Percentiles rank a stretch among this genome's conserved stretches.
Evolutionary conservation across 2,797 vertebrate genomes (phyloP).

Genomic region (Uromys caudimaculatus): DNA sequence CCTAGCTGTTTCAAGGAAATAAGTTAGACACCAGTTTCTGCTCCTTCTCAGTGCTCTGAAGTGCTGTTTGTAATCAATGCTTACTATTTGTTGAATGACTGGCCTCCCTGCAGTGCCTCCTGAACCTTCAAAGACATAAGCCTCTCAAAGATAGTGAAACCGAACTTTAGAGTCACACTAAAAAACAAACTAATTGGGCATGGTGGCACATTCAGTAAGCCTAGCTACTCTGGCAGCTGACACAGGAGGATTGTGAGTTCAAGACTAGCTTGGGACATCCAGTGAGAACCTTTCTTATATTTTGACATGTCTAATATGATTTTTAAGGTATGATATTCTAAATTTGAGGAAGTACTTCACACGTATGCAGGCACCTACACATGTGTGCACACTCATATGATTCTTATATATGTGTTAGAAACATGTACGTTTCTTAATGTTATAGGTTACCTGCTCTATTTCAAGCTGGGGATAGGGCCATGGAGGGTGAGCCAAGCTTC

Average conservation of each 20-base stretch:
- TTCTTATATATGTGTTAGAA: not conserved
- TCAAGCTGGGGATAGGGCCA: not conserved
- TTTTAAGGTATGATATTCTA: constrained; percentile 40
- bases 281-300: not conserved
- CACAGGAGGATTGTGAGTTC: not conserved
- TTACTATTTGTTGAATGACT: constrained; percentile 21
- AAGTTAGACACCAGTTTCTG: not conserved
- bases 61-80: constrained; percentile 13
- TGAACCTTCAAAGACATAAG: constrained; percentile 44
- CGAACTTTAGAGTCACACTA: constrained; percentile 16
- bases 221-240: not conserved
- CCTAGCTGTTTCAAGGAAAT: not conserved
- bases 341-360: constrained; percentile 1
- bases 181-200: not conserved
- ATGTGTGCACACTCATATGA: not conserved
- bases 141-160: not conserved
- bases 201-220: not conserved
- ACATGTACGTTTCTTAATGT: not conserved
- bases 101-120: not conserved
- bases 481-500: not conserved
- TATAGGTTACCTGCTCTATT: not conserved
- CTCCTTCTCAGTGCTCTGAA: not conserved
- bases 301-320: not conserved
- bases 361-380: not conserved
- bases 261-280: not conserved